Percentiles rank a stretch among this genome's conserved stretches.
These are phyloP conservation scores for Drosophila histrio DNA, from an alignment of 2,888 invertebrate species.

Conservation along the genomic window DNA sequence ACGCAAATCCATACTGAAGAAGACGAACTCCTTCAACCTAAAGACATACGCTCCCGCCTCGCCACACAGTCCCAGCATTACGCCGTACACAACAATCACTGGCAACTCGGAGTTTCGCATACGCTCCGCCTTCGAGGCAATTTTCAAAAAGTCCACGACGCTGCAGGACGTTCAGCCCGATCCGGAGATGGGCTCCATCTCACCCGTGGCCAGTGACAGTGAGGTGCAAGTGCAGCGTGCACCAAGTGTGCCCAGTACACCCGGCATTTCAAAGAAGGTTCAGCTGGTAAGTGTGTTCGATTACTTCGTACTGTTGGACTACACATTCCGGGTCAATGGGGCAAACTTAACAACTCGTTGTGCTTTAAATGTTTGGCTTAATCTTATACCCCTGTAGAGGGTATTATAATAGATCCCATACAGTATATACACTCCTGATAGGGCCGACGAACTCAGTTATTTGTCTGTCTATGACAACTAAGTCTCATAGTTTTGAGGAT, in stretches of 20 bases:
- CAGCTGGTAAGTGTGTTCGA: slow-evolving; percentile 88
- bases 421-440: no score
- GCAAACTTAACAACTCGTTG: slow-evolving; percentile 12
- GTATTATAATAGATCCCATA: no score
- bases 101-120: slow-evolving; percentile 94
- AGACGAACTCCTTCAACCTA: slow-evolving; percentile 94
- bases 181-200: slow-evolving; percentile 86
- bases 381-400: neutral
- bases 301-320: neutral
- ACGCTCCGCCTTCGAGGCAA: slow-evolving; percentile 94
- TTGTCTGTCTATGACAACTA: no score
- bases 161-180: slow-evolving; percentile 92
- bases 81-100: slow-evolving; percentile 93
- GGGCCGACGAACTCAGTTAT: no score
- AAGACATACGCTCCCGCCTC: slow-evolving; percentile 86
- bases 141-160: slow-evolving; percentile 94
- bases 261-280: slow-evolving; percentile 93
- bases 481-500: no score
- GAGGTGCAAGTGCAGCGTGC: slow-evolving; percentile 81
- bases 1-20: slow-evolving; percentile 96
- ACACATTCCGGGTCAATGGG: neutral
- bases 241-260: slow-evolving; percentile 85
- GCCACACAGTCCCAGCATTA: slow-evolving; percentile 86
- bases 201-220: slow-evolving; percentile 82
- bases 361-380: slow-evolving; percentile 24